A percentile compares a stretch with the other conserved stretches of the same genome.
phyloP scores from a whole-genome alignment of 2,797 vertebrate genomes.

The Phataginus tricuspis region DNA sequence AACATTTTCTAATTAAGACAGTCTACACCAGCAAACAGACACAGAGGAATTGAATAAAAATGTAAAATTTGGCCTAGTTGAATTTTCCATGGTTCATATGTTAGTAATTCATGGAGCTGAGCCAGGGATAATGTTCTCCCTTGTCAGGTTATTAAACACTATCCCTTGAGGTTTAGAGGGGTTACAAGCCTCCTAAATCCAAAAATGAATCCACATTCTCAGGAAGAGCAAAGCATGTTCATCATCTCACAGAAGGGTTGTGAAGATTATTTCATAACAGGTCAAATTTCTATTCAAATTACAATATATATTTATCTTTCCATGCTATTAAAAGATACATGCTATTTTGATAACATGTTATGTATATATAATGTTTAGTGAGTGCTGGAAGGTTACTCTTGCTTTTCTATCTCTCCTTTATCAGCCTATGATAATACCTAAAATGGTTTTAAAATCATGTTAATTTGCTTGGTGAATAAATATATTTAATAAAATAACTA shows the following conservation, averaged over 20 bases:
- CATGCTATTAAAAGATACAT: neutral
- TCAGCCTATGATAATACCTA: neutral
- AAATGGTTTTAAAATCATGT: neutral
- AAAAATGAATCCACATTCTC: neutral
- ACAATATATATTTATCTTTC: neutral
- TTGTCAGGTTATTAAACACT: neutral
- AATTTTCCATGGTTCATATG: neutral
- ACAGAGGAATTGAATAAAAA: neutral
- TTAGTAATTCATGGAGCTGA: neutral
- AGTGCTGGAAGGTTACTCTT: neutral
- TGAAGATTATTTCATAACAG: neutral
- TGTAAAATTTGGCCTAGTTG: neutral
- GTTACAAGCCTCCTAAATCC: neutral
- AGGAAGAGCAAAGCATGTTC: neutral
- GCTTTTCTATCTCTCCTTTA: neutral
- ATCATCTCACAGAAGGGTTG: neutral
- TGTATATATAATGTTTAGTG: neutral
- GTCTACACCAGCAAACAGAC: neutral
- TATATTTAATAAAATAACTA: neutral
- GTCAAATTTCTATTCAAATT: neutral
- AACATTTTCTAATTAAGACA: neutral
- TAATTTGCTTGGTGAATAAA: neutral
- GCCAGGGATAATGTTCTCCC: neutral
- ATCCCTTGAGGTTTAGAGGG: neutral
- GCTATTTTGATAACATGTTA: neutral